These are phyloP conservation scores for Orchesellides sinensis DNA, from an alignment of 2,888 invertebrate species.

Conservation along the genomic window DNA sequence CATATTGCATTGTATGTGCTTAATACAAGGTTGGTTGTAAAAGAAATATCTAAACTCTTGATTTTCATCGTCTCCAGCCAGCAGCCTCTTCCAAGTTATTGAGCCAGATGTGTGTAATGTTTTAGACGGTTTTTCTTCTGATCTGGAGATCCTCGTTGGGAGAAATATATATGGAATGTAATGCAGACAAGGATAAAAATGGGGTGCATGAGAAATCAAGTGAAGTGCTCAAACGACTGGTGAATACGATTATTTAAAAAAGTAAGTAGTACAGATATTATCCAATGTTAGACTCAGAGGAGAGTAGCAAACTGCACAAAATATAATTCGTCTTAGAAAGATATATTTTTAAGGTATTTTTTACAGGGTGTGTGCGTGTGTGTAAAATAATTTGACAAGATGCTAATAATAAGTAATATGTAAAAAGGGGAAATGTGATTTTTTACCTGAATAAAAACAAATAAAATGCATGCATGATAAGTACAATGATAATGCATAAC, in stretches of 20 bases:
- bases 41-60: neutral
- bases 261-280: neutral
- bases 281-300: too few species aligned
- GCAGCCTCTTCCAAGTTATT: conserved; percentile 58
- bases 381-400: too few species aligned
- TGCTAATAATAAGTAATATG: too few species aligned
- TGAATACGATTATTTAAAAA: neutral
- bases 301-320: too few species aligned
- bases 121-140: conserved; percentile 49
- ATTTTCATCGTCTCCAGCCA: neutral
- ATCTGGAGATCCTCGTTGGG: conserved; percentile 27
- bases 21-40: neutral
- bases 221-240: conserved; percentile 5
- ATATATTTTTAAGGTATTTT: too few species aligned
- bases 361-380: too few species aligned
- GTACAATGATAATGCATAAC: too few species aligned
- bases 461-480: too few species aligned
- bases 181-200: conserved; percentile 41
- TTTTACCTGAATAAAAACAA: too few species aligned
- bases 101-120: conserved; percentile 67
- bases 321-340: too few species aligned
- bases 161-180: conserved; percentile 26
- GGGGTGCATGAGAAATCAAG: conserved; percentile 61
- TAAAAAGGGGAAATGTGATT: too few species aligned
- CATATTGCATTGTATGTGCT: neutral